Conservation (phyloP, 2,888 invertebrate species). For the Syrista parreyssii region DNA sequence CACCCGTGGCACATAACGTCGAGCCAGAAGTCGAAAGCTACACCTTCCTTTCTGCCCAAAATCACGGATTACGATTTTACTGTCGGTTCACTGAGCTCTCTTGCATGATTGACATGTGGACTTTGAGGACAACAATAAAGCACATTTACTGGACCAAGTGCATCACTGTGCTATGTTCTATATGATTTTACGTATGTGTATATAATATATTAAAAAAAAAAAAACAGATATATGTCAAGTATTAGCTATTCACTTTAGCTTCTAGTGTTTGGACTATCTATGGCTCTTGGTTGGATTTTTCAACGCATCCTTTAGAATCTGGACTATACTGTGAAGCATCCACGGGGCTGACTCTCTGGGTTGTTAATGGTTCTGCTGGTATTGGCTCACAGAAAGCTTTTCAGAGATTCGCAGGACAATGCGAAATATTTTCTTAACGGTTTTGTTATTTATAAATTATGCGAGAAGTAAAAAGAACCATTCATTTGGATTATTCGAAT, state of each 20-base stretch:
- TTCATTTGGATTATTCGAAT: background rate
- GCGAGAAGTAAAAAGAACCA: background rate
- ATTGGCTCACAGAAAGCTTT: background rate
- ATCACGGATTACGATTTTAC: background rate
- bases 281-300: no score
- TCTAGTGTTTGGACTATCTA: no score
- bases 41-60: background rate
- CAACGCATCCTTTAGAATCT: no score
- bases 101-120: background rate
- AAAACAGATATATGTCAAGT: no score
- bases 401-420: background rate
- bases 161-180: background rate
- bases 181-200: background rate
- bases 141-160: background rate
- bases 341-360: no score
- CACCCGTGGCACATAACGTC: slow-evolving; percentile 16
- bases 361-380: no score
- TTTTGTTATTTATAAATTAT: background rate
- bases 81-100: background rate
- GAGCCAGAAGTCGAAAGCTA: slow-evolving; percentile 19
- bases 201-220: background rate
- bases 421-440: background rate
- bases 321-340: no score
- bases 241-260: no score
- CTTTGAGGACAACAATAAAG: background rate